Percentiles rank a stretch among this genome's conserved stretches.
Evolutionary conservation across 2,797 vertebrate species (phyloP).

Genomic region (Enteromius radiatus): DNA sequence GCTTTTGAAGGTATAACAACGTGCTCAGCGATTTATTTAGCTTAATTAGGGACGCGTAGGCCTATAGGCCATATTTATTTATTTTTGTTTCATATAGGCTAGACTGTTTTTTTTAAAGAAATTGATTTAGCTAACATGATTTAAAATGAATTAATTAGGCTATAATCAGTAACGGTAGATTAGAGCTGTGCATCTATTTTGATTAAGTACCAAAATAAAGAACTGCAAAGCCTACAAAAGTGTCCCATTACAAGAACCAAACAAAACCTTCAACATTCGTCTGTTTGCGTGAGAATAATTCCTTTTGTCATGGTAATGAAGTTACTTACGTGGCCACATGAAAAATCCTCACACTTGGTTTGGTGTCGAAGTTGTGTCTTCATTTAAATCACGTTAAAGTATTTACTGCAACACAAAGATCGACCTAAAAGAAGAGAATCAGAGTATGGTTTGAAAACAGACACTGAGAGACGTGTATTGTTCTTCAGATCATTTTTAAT

Average conservation of each 20-base stretch:
- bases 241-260: constrained; percentile 19
- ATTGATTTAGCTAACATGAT: background rate
- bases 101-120: background rate
- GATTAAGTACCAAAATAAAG: constrained; percentile 11
- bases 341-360: constrained; percentile 88
- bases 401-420: constrained; percentile 63
- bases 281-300: constrained; percentile 85
- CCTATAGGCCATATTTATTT: background rate
- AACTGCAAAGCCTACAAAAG: constrained; percentile 19
- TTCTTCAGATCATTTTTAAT: constrained; percentile 40
- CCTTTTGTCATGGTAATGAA: constrained; percentile 88
- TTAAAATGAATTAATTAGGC: constrained; percentile 25
- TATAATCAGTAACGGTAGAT: constrained; percentile 13
- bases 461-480: constrained; percentile 39
- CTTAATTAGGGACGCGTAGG: background rate
- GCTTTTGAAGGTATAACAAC: background rate
- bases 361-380: constrained; percentile 88
- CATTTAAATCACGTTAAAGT: constrained; percentile 88
- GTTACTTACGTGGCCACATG: constrained; percentile 88
- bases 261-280: constrained; percentile 74
- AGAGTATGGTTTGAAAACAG: constrained; percentile 32
- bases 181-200: constrained; percentile 13
- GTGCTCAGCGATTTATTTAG: background rate
- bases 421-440: constrained; percentile 35
- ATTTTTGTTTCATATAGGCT: background rate